Conservation (phyloP, 2,797 vertebrate genomes). For the Coregonus sp. region DNA sequence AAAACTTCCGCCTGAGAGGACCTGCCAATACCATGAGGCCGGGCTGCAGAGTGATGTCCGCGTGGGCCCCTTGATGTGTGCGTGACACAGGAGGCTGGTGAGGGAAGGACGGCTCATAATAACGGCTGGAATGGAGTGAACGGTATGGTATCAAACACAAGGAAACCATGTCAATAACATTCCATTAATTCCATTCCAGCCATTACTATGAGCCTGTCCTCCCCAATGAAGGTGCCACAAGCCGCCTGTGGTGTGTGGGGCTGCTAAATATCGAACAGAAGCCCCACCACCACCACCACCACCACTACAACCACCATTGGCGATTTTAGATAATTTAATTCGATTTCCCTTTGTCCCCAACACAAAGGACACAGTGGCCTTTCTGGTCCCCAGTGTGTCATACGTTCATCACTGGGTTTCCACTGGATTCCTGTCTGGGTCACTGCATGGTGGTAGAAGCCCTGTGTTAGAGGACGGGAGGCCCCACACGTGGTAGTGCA, state of each 20-base stretch:
- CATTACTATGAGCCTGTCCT: no score
- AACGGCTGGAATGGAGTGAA: no score
- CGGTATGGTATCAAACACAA: no score
- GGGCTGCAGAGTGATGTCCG: not conserved
- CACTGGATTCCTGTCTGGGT: slow-evolving; percentile 6
- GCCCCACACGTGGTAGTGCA: not conserved
- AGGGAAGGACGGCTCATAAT: no score
- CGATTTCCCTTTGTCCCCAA: slow-evolving; percentile 42
- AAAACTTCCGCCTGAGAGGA: slow-evolving; percentile 14
- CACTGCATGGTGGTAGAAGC: not conserved
- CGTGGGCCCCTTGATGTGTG: not conserved
- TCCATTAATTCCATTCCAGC: no score
- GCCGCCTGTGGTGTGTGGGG: not conserved
- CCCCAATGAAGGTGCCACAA: no score
- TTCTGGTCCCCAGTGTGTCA: not conserved
- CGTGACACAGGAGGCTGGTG: no score
- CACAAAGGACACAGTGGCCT: slow-evolving; percentile 39
- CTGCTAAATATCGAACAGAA: slow-evolving; percentile 36
- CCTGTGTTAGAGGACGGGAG: no score
- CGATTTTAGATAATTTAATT: slow-evolving; percentile 41
- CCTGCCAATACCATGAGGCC: slow-evolving; percentile 9
- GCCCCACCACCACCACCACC: slow-evolving; percentile 19
- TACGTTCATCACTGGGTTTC: slow-evolving; percentile 2
- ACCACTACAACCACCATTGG: slow-evolving; percentile 6
- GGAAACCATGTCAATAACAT: no score